Base-by-base conservation (phyloP, 2,888 invertebrate species). In the Tetramorium bicarinatum region DNA sequence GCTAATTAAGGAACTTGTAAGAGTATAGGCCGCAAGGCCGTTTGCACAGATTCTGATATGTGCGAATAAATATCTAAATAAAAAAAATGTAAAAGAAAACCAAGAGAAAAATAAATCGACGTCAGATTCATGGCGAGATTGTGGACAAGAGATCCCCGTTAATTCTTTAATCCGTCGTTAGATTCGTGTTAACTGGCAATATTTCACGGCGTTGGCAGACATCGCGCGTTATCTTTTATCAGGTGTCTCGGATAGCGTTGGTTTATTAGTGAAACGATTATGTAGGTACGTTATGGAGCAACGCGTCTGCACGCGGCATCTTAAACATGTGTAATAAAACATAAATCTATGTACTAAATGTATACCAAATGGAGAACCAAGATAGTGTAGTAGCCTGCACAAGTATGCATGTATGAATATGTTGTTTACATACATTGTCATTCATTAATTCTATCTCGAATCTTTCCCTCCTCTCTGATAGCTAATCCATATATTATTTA, bases 131-230 rank as follows among this genome's bases (percentile, higher is more conserved):
- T 52, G 41, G 2, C 7, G 1, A 67, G 47, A 67, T 67, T 67
- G 44, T 18, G 15, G 18, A 3, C 15, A 34, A 52, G 41, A 29
- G 52, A 77, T 54, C 15, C 25, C 44, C 34, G 47, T 82, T 76
- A 79, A 86, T 74, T 83, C 72, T 85, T 83, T 66, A 81, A 80
- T 83, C 34, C 38, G 11, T 29, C 44, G 38, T 80, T 62, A 64
- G 83, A 86, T 90, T 91, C 93, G 89, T 92, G 92, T 86, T 88
- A 89, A 90, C 86, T 69, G 85, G 82, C 86, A 88, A 59, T 90
- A 72, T 85, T 87, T 89, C 81, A 87, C 52, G 54, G 44, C 52
- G 52, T 18, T 61, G 34, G 71, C 71, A 84, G 59, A 81, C 77
- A 76, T 49, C 13, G 69, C 66, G 52, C 84, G 76, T 85, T 90